A percentile compares a stretch with the other conserved stretches of the same genome.
These are phyloP conservation scores for Gerris buenoi DNA, from an alignment of 1,140 invertebrate species.

Conservation along the genomic window DNA sequence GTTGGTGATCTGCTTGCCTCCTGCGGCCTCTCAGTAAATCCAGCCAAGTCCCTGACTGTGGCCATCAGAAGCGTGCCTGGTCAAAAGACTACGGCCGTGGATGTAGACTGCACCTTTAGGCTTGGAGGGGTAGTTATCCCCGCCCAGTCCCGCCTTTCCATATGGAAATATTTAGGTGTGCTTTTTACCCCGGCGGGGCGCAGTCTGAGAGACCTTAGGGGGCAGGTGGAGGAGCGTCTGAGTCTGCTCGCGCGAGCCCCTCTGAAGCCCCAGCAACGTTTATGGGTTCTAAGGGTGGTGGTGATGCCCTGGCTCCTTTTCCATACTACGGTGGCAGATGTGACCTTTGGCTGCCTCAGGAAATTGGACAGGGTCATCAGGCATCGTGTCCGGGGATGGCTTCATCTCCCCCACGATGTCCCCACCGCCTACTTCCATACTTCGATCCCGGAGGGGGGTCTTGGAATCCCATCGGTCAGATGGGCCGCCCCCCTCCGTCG, in stretches of 20 bases:
- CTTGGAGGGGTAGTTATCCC: too few species aligned
- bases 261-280: neutral
- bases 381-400: neutral
- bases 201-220: too few species aligned
- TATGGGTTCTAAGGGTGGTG: neutral
- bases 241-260: neutral
- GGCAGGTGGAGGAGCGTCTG: neutral
- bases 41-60: neutral
- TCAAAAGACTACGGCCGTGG: neutral
- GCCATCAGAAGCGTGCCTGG: neutral
- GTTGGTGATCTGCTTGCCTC: too few species aligned
- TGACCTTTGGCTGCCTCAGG: neutral
- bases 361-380: neutral
- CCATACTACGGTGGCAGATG: neutral
- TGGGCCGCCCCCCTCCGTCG: neutral
- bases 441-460: neutral
- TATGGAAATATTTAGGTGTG: too few species aligned
- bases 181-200: too few species aligned
- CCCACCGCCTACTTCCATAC: neutral
- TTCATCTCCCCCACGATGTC: neutral
- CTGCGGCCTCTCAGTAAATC: too few species aligned
- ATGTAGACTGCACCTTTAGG: too few species aligned
- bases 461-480: neutral
- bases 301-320: neutral
- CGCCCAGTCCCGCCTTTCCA: too few species aligned